Percentiles rank a stretch among this genome's conserved stretches.
Evolutionary conservation across 2,113 vertebrate species (phyloP).

Genomic region (Blennius ocellaris): DNA sequence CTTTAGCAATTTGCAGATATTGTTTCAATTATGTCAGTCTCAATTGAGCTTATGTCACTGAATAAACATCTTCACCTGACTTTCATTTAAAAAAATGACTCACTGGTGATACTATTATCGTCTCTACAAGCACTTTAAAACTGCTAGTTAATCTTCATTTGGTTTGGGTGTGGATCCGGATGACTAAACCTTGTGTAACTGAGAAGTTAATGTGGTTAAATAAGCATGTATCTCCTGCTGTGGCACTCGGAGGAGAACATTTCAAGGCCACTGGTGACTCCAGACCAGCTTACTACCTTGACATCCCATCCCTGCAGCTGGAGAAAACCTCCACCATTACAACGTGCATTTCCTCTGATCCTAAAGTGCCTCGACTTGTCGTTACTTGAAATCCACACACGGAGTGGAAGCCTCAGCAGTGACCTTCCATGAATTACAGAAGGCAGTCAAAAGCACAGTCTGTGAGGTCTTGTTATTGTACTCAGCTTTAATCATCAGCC

Average conservation of each 20-base stretch:
- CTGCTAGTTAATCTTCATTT: neutral
- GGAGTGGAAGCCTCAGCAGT: no score
- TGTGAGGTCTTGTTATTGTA: slow-evolving; percentile 34
- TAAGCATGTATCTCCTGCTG: neutral
- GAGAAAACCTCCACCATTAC: slow-evolving; percentile 4
- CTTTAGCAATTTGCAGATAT: no score
- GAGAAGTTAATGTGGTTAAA: neutral
- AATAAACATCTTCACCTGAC: neutral
- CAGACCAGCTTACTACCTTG: neutral
- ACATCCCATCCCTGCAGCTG: neutral
- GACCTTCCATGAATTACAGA: slow-evolving; percentile 16
- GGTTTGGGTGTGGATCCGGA: neutral
- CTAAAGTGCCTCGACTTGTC: slow-evolving; percentile 6
- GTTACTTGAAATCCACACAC: slow-evolving; percentile 10
- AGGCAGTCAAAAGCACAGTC: neutral
- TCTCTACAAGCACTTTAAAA: neutral
- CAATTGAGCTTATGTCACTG: no score
- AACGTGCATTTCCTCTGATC: slow-evolving; percentile 12
- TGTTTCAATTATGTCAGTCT: no score
- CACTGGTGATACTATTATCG: slow-evolving; percentile 9
- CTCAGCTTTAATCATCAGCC: neutral
- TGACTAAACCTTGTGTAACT: slow-evolving; percentile 1
- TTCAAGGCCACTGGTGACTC: neutral
- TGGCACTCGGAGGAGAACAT: neutral
- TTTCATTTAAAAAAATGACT: neutral